These are phyloP conservation scores for Drosophila nigrodunni DNA, from an alignment of 1,140 invertebrate species.

Conservation along the genomic window DNA sequence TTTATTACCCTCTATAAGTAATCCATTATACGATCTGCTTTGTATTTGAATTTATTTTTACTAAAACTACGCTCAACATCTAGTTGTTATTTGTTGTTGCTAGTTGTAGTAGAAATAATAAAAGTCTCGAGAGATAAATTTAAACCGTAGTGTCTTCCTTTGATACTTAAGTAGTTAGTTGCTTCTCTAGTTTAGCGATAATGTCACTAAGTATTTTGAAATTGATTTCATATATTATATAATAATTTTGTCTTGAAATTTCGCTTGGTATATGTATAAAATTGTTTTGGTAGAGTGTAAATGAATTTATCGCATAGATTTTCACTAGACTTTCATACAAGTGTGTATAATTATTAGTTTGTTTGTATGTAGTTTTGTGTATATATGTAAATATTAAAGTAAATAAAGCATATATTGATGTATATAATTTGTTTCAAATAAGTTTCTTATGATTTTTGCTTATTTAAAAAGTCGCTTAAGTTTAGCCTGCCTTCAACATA, in stretches of 20 bases:
- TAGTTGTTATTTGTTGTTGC: conserved; percentile 55
- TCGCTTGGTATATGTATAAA: conserved; percentile 62
- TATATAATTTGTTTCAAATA: conserved; percentile 71
- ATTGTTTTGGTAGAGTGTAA: conserved; percentile 73
- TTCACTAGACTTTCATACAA: conserved; percentile 62
- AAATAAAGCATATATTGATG: conserved; percentile 81
- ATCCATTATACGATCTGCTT: conserved; percentile 56
- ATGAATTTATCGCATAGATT: conserved; percentile 71
- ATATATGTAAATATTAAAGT: conserved; percentile 77
- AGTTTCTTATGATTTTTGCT: conserved; percentile 61
- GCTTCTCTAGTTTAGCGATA: conserved; percentile 43
- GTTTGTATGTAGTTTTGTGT: conserved; percentile 59
- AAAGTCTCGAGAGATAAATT: conserved; percentile 79
- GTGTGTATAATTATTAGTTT: conserved; percentile 47
- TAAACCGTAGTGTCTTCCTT: conserved; percentile 12
- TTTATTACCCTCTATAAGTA: conserved; percentile 37
- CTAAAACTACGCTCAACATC: conserved; percentile 70
- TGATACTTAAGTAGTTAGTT: conserved; percentile 27
- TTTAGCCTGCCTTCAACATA: conserved; percentile 77
- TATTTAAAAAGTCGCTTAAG: conserved; percentile 75
- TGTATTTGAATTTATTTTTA: conserved; percentile 48
- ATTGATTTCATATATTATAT: conserved; percentile 45
- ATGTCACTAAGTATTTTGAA: conserved; percentile 49
- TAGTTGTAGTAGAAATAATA: conserved; percentile 19
- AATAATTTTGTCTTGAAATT: conserved; percentile 30